phyloP scores from a whole-genome alignment of 2,888 invertebrate genomes.

The Sussaba pulchella region DNA sequence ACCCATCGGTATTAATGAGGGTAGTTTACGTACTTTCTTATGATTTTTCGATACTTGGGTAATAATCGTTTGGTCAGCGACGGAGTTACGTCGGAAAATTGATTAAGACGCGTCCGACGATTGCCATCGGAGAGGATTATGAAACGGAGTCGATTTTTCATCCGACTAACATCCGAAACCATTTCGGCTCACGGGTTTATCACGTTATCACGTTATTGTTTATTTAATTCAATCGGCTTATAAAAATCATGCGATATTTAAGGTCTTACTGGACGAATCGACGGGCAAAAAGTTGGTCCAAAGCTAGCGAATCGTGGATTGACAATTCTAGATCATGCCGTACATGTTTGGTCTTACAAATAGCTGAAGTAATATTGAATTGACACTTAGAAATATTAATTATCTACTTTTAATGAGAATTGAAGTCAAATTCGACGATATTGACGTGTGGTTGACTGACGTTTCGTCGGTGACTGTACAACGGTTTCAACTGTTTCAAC shows the following conservation, averaged over 20 bases:
- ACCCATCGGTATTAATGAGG: slow-evolving; percentile 60
- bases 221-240: background rate
- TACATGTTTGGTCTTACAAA: too few species aligned
- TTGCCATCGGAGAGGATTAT: background rate
- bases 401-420: too few species aligned
- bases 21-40: slow-evolving; percentile 34
- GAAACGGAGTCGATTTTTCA: background rate
- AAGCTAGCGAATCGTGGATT: too few species aligned
- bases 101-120: slow-evolving; percentile 17
- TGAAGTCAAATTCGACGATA: too few species aligned
- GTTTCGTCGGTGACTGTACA: too few species aligned
- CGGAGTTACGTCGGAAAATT: slow-evolving; percentile 28
- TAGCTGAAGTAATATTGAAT: too few species aligned
- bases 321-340: too few species aligned
- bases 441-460: too few species aligned
- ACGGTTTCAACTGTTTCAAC: too few species aligned
- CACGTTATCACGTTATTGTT: slow-evolving; percentile 5
- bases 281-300: too few species aligned
- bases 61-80: slow-evolving; percentile 13
- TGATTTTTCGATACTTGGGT: slow-evolving; percentile 29
- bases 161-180: background rate
- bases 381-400: too few species aligned
- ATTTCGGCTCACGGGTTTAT: background rate
- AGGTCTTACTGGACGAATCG: too few species aligned
- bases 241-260: slow-evolving; percentile 35